Evolutionary conservation across 1,140 invertebrate species (phyloP).

Genomic region (Mercenaria mercenaria): DNA sequence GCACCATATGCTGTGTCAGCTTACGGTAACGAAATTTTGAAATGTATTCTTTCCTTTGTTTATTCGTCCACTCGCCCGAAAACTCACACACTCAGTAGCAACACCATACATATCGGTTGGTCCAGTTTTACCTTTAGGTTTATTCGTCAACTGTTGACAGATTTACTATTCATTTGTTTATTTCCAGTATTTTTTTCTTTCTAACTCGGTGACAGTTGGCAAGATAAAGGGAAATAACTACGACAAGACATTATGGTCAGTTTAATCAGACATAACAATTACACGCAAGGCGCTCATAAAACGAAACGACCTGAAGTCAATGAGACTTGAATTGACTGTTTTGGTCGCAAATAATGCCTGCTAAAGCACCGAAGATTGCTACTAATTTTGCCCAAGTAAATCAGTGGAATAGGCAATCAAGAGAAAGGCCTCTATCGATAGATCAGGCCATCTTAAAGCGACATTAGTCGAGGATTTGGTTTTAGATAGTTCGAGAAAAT

Average conservation of each 20-base stretch:
- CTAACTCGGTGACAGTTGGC: no score
- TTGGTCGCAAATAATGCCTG: background rate
- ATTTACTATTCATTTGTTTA: no score
- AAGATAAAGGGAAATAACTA: background rate
- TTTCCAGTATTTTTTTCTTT: no score
- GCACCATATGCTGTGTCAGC: no score
- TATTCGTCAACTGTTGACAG: no score
- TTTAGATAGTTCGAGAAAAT: slow-evolving; percentile 30
- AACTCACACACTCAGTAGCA: no score
- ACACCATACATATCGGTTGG: no score
- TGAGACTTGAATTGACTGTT: background rate
- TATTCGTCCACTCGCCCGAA: no score
- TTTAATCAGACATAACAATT: slow-evolving; percentile 12
- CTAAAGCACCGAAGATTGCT: slow-evolving; percentile 10
- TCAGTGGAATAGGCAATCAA: slow-evolving; percentile 3
- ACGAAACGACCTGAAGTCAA: background rate
- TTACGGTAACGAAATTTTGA: no score
- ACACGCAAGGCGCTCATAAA: slow-evolving; percentile 10
- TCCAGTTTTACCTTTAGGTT: no score
- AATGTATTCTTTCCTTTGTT: no score
- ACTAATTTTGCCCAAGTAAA: slow-evolving; percentile 14
- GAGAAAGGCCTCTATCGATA: background rate
- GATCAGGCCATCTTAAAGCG: slow-evolving; percentile 45
- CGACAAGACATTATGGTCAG: background rate
- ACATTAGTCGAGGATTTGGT: slow-evolving; percentile 32